Percentiles rank a stretch among this genome's conserved stretches.
phyloP scores from a whole-genome alignment of 2,113 vertebrate genomes.

The Pontoporia blainvillei region DNA sequence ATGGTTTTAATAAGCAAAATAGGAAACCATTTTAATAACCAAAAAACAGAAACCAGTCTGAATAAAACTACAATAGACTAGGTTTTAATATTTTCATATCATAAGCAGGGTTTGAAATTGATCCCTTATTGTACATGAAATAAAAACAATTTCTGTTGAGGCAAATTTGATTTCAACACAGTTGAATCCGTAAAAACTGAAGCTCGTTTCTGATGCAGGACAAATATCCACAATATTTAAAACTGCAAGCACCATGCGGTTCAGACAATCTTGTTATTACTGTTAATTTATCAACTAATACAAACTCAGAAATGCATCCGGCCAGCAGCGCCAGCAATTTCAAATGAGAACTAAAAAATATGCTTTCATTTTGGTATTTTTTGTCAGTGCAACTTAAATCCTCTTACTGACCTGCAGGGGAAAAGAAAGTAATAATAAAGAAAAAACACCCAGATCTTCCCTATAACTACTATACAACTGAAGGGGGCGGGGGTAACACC shows the following conservation, averaged over 20 bases:
- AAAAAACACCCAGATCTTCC: conserved; percentile 83
- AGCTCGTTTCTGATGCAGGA: conserved; percentile 96
- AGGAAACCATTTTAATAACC: conserved; percentile 99
- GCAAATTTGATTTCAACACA: conserved; percentile 99
- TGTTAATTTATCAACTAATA: conserved; percentile 99
- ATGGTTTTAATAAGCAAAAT: conserved; percentile 99
- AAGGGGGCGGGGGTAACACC: conserved; percentile 43
- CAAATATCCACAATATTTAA: conserved; percentile 96
- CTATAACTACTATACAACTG: conserved; percentile 81
- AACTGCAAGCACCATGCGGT: conserved; percentile 99
- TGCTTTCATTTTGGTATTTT: conserved; percentile 95
- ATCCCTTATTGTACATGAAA: conserved; percentile 98
- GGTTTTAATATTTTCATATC: conserved; percentile 96
- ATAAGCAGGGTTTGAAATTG: conserved; percentile 99
- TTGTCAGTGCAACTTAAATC: conserved; percentile 94
- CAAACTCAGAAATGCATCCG: conserved; percentile 98
- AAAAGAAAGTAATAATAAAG: conserved; percentile 84
- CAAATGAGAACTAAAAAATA: conserved; percentile 93
- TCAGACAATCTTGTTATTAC: conserved; percentile 95
- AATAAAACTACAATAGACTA: conserved; percentile 99
- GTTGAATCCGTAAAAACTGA: conserved; percentile 99
- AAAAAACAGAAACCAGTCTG: conserved; percentile 99
- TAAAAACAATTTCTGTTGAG: conserved; percentile 95
- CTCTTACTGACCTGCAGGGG: conserved; percentile 98
- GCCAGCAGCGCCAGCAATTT: conserved; percentile 98